Conservation (phyloP, 2,888 invertebrate species). For the Melipona bicolor region DNA sequence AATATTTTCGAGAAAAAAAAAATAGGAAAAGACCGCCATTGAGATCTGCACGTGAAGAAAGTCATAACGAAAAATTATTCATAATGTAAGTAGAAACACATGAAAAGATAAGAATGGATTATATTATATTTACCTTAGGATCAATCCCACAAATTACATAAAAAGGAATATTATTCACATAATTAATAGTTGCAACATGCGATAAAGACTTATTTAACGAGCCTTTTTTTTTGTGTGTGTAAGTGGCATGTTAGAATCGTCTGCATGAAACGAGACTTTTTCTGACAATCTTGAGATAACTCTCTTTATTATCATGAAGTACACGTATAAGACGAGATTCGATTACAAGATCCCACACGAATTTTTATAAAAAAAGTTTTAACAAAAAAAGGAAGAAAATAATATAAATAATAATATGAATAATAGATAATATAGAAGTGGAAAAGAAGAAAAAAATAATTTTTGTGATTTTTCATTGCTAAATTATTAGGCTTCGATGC, state of each 20-base stretch:
- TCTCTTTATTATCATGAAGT: not conserved
- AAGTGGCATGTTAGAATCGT: slow-evolving; percentile 14
- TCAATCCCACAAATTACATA: not conserved
- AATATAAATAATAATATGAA: not conserved
- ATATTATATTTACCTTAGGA: not conserved
- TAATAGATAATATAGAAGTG: not conserved
- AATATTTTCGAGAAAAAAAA: too few species aligned
- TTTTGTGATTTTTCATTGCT: not conserved
- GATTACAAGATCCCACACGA: slow-evolving; percentile 32
- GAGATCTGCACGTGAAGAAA: too few species aligned
- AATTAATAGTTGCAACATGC: slow-evolving; percentile 1
- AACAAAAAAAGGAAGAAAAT: not conserved
- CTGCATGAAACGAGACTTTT: slow-evolving; percentile 6
- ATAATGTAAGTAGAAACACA: not conserved
- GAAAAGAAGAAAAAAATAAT: not conserved
- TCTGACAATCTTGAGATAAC: slow-evolving; percentile 8
- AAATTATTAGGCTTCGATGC: not conserved
- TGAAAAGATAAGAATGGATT: not conserved
- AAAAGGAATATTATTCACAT: slow-evolving; percentile 1
- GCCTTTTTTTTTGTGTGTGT: not conserved
- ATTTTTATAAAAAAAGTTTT: slow-evolving; percentile 10
- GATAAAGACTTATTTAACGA: not conserved
- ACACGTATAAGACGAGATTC: not conserved
- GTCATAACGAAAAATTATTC: too few species aligned
- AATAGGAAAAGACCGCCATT: too few species aligned